Evolutionary conservation across 2,888 invertebrate species (phyloP), one percentile per base, ranked within the genome.

Genomic region (Napeogenes sylphis): DNA sequence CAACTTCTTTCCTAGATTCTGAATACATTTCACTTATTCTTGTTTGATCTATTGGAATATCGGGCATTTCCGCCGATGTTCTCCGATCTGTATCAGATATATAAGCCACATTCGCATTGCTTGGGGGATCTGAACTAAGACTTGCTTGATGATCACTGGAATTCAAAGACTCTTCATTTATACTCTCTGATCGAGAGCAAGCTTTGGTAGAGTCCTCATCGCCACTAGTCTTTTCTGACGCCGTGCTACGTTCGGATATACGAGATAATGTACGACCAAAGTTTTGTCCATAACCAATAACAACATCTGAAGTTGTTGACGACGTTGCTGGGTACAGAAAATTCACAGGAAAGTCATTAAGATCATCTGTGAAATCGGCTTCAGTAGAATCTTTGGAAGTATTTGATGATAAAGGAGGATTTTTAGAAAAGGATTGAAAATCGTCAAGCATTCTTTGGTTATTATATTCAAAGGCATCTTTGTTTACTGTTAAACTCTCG

Each of bases 141-240:
- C 96, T 96, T 13, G 95, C 95, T 81, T 96, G 96, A 76, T 95
- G 96, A 82, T 96, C 96, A 75, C 95, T 96, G 0, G 96, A 96
- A 67, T 94, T 94, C 45, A 95, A 87, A 0, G 96, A 96, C 79
- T 96, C 96, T 79, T 96, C 96, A 71, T 96, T 95, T 68, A 96
- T 92, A 79, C 96, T 96, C 63, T 95, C 95, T 3, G 96, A 96
- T 66, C 95, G 93, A 2, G 96, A 95, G 67, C 95, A 95, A 4
- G 95, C 96, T 83, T 96, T 96, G 42, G 96, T 96, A 0, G 95
- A 95, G 85, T 96, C 96, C 79, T 96, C 96, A 74, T 96, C 94
- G 66, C 95, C 94, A 76, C 96, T 96, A 3, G 95, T 95, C 81
- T 96, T 96, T 79, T 96, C 96, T 0, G 96, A 96, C 12, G 96